A percentile compares a stretch with the other conserved stretches of the same genome.
phyloP scores from a whole-genome alignment of 2,888 invertebrate genomes.

The Rotaria sp. region DNA sequence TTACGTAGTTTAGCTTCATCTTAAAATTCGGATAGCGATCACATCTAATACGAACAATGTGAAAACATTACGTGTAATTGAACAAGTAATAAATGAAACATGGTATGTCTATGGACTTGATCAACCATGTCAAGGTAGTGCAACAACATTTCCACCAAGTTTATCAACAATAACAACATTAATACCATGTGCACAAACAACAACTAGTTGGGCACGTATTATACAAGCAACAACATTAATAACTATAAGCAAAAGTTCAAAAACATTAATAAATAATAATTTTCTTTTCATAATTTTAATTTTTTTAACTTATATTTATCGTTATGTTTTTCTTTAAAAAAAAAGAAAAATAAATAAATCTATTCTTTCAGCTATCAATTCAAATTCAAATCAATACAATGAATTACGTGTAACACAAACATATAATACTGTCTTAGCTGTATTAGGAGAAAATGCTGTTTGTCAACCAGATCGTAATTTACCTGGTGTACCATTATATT shows the following conservation, averaged over 20 bases:
- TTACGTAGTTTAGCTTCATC: background rate
- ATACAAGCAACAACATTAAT: background rate
- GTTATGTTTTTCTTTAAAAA: background rate
- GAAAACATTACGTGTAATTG: background rate
- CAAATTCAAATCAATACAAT: background rate
- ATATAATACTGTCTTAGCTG: background rate
- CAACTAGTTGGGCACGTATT: background rate
- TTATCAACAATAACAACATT: background rate
- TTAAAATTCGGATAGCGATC: background rate
- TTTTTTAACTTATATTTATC: background rate
- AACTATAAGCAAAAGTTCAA: background rate
- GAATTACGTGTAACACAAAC: background rate
- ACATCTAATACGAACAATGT: background rate
- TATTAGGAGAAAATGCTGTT: background rate
- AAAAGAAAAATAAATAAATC: background rate
- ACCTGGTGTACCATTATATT: background rate
- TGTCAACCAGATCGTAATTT: background rate
- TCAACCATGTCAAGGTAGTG: background rate
- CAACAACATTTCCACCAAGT: background rate
- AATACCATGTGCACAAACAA: background rate
- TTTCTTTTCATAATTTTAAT: background rate
- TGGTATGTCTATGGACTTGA: slow-evolving; percentile 5
- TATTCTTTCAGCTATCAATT: slow-evolving; percentile 13
- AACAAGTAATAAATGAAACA: background rate
- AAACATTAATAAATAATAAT: background rate